These are phyloP conservation scores for Alfaro cultratus DNA, from an alignment of 2,797 vertebrate genomes.

Conservation along the genomic window DNA sequence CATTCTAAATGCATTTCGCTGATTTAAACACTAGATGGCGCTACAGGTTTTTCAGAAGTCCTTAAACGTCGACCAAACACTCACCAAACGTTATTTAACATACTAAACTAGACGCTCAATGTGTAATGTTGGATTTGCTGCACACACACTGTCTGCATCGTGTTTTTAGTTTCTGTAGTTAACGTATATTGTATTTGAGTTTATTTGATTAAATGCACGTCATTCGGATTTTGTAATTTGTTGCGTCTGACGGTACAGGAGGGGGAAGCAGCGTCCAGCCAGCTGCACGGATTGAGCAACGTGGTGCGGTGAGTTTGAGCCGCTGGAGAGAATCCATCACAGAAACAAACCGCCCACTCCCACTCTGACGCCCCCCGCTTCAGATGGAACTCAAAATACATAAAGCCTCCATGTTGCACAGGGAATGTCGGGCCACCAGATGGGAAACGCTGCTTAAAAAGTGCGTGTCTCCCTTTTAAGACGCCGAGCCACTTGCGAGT, in stretches of 20 bases:
- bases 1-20: background rate
- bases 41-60: background rate
- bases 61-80: background rate
- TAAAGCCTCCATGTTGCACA: constrained; percentile 84
- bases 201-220: constrained; percentile 4
- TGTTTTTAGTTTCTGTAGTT: background rate
- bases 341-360: constrained; percentile 78
- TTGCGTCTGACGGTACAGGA: constrained; percentile 8
- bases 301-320: constrained; percentile 41
- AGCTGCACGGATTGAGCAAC: constrained; percentile 47
- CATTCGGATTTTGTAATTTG: constrained; percentile 8
- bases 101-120: background rate
- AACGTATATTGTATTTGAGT: background rate
- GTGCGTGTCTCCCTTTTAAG: constrained; percentile 38
- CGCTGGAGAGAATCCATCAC: constrained; percentile 58
- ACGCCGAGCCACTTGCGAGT: constrained; percentile 18
- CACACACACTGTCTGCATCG: background rate
- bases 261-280: constrained; percentile 32
- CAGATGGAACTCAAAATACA: constrained; percentile 79
- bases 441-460: constrained; percentile 43
- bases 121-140: background rate
- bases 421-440: constrained; percentile 53
- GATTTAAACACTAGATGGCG: constrained; percentile 44
- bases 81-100: background rate
- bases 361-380: constrained; percentile 70